Evolutionary conservation across 2,797 vertebrate genomes (phyloP).

Genomic region (Artibeus lituratus): DNA sequence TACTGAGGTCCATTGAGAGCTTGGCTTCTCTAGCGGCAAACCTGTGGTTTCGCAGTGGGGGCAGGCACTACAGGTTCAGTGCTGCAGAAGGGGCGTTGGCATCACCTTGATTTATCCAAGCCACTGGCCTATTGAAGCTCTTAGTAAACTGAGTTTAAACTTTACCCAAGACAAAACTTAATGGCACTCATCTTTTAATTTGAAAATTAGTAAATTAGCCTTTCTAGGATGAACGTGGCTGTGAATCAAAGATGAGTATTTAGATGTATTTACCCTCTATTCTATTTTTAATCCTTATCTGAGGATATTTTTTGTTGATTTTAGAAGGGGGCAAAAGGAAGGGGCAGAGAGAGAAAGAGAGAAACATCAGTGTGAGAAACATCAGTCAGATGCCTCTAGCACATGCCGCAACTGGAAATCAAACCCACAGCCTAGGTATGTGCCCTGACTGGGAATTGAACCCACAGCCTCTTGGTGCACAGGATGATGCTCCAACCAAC

Average conservation of each 20-base stretch:
- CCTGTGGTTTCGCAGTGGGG: constrained; percentile 70
- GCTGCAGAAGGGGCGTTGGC: constrained; percentile 75
- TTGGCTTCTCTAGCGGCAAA: constrained; percentile 73
- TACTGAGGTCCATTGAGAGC: neutral
- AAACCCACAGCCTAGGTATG: neutral
- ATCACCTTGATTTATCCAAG: constrained; percentile 74
- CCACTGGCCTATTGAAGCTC: constrained; percentile 74
- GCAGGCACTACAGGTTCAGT: constrained; percentile 59
- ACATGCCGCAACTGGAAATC: neutral
- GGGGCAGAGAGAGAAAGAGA: too few relatives aligned
- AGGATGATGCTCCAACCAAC: neutral
- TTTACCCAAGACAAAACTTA: constrained; percentile 37
- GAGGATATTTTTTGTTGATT: too few relatives aligned
- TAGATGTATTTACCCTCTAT: neutral
- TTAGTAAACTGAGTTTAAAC: constrained; percentile 65
- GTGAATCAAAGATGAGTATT: neutral
- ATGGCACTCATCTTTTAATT: constrained; percentile 53
- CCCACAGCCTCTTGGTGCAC: neutral
- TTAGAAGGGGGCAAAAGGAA: too few relatives aligned
- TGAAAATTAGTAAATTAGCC: constrained; percentile 57
- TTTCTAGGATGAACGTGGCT: constrained; percentile 16
- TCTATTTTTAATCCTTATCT: neutral
- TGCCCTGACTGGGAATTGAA: neutral
- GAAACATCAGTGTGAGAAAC: neutral
- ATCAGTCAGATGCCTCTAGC: too few relatives aligned